Percentiles rank a stretch among this genome's conserved stretches.
phyloP scores from a whole-genome alignment of 2,113 vertebrate genomes.

The Smithornis capensis region DNA sequence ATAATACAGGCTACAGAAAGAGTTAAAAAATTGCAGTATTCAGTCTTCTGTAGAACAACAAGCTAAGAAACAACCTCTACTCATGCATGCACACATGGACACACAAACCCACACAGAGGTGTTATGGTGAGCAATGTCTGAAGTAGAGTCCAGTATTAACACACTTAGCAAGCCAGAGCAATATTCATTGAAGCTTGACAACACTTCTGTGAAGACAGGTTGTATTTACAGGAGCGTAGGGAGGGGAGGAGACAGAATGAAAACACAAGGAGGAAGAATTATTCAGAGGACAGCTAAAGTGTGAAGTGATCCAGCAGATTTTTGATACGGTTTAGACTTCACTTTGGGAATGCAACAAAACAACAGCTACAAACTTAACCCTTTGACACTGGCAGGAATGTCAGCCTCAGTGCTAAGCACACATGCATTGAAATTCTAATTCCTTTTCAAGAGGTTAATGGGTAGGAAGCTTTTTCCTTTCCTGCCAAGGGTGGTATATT shows the following conservation, averaged over 20 bases:
- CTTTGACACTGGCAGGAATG: not conserved
- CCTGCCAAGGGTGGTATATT: not conserved
- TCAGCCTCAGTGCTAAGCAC: not conserved
- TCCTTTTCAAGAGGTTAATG: not conserved
- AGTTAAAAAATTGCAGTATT: conserved; percentile 1
- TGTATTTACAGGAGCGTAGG: conserved; percentile 4
- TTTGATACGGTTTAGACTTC: conserved; percentile 42
- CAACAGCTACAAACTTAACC: conserved; percentile 43
- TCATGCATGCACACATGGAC: not conserved
- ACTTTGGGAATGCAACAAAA: conserved; percentile 39
- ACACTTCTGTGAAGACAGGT: conserved; percentile 40
- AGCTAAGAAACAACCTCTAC: conserved; percentile 16
- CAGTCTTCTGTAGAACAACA: not conserved
- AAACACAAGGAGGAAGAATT: conserved; percentile 4
- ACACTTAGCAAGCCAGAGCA: conserved; percentile 53
- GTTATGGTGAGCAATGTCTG: conserved; percentile 52
- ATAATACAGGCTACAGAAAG: not conserved
- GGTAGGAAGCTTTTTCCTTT: not conserved
- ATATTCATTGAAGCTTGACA: conserved; percentile 62
- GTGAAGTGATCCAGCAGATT: conserved; percentile 31
- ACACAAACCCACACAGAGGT: not conserved
- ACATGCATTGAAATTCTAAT: conserved; percentile 12
- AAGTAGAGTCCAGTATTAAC: conserved; percentile 53
- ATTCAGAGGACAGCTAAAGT: conserved; percentile 59
- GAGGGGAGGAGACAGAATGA: not conserved